Conservation (phyloP, 1,140 invertebrate genomes). For the Pseudobourletiella spinata region DNA sequence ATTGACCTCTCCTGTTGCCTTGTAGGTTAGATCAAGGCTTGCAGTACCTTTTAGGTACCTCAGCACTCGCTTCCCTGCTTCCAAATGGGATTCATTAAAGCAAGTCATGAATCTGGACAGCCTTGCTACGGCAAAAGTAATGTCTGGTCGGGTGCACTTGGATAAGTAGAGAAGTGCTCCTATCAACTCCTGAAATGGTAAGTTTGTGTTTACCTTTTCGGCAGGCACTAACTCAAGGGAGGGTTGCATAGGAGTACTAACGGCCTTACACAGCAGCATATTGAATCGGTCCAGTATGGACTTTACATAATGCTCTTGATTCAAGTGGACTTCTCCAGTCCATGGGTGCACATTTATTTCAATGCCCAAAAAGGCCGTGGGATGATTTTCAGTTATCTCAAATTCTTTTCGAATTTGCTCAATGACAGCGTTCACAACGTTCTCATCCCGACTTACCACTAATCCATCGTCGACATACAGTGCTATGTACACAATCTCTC, state of each 20-base stretch:
- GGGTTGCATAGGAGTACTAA: not conserved
- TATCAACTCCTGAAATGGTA: slow-evolving; percentile 32
- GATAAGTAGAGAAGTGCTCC: slow-evolving; percentile 10
- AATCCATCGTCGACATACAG: slow-evolving; percentile 46
- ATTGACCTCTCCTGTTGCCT: not conserved
- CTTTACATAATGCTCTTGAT: not conserved
- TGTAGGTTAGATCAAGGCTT: not conserved
- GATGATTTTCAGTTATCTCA: slow-evolving; percentile 21
- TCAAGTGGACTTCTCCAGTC: not conserved
- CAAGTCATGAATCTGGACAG: slow-evolving; percentile 13
- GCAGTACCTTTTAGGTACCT: slow-evolving; percentile 10
- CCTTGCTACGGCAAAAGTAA: slow-evolving; percentile 40
- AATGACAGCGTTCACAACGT: slow-evolving; percentile 30
- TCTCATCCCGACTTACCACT: slow-evolving; percentile 21
- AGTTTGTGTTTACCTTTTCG: not conserved
- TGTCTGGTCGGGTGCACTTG: slow-evolving; percentile 14
- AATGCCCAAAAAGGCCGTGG: not conserved
- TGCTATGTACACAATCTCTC: slow-evolving; percentile 37
- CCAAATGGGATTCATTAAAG: slow-evolving; percentile 11
- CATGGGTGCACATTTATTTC: not conserved
- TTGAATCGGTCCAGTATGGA: not conserved
- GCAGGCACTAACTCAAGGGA: not conserved
- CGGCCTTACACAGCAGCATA: not conserved
- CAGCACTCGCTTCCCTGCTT: slow-evolving; percentile 10
- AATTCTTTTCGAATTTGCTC: slow-evolving; percentile 30